phyloP scores from a whole-genome alignment of 2,113 vertebrate genomes.

The Salvelinus alpinus region DNA sequence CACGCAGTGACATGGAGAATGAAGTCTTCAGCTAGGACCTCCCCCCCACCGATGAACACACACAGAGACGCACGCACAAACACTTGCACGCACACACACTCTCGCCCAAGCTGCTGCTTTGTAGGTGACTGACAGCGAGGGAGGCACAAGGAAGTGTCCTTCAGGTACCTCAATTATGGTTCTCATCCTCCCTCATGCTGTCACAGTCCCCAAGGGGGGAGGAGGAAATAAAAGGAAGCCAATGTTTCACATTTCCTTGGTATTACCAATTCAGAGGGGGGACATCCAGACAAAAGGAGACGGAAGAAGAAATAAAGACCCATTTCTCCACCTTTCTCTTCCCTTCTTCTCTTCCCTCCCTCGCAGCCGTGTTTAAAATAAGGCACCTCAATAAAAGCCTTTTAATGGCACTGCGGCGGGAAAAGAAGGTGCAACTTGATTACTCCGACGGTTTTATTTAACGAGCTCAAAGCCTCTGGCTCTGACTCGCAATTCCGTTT shows the following conservation, averaged over 20 bases:
- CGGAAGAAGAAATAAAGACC: background rate
- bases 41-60: background rate
- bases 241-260: conserved; percentile 65
- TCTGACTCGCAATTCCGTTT: conserved; percentile 47
- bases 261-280: background rate
- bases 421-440: conserved; percentile 51
- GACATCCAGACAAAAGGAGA: background rate
- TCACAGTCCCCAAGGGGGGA: conserved; percentile 65
- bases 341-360: background rate
- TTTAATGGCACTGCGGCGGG: conserved; percentile 42
- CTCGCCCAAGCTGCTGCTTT: conserved; percentile 26
- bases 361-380: conserved; percentile 63
- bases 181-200: conserved; percentile 66
- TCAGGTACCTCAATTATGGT: conserved; percentile 73
- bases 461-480: conserved; percentile 68
- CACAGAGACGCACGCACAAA: background rate
- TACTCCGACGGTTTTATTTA: conserved; percentile 67
- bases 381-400: conserved; percentile 58
- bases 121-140: conserved; percentile 66
- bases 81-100: background rate
- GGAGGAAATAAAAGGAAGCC: conserved; percentile 63
- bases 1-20: conserved; percentile 50
- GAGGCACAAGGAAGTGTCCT: conserved; percentile 62
- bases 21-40: conserved; percentile 22
- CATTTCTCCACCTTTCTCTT: background rate